Percentiles rank a stretch among this genome's conserved stretches.
Conservation (phyloP, 2,113 vertebrate species). For the Cephalopterus ornatus region DNA sequence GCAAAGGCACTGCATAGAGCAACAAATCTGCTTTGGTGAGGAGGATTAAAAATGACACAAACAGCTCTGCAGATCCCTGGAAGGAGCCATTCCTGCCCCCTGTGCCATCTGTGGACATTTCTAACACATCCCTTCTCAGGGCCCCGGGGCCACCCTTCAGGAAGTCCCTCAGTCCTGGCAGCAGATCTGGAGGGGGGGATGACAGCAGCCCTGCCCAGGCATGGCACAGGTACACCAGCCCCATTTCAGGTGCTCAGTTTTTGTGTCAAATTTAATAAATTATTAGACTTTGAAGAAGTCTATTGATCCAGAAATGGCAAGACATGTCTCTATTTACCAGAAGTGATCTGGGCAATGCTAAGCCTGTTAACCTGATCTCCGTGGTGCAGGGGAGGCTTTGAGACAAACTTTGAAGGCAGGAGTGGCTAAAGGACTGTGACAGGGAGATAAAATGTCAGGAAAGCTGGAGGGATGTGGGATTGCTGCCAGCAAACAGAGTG, state of each 20-base stretch:
- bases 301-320: constrained; percentile 24
- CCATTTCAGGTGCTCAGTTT: background rate
- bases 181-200: background rate
- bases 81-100: background rate
- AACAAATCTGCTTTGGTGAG: background rate
- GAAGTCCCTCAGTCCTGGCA: background rate
- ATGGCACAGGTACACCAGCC: fast-evolving
- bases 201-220: background rate
- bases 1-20: fast-evolving
- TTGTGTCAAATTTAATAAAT: background rate
- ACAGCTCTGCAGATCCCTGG: background rate
- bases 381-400: background rate
- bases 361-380: constrained; percentile 5
- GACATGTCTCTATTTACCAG: background rate
- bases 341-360: background rate
- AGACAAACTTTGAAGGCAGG: background rate
- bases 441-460: background rate
- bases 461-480: background rate
- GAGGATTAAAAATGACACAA: background rate
- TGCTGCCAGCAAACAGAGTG: background rate
- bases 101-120: background rate
- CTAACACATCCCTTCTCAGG: background rate
- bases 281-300: background rate
- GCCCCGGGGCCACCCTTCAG: background rate
- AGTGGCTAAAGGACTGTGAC: background rate